Evolutionary conservation across 2,797 vertebrate species (phyloP), one percentile per base, ranked within the genome.

Genomic region (Mycteria americana): DNA sequence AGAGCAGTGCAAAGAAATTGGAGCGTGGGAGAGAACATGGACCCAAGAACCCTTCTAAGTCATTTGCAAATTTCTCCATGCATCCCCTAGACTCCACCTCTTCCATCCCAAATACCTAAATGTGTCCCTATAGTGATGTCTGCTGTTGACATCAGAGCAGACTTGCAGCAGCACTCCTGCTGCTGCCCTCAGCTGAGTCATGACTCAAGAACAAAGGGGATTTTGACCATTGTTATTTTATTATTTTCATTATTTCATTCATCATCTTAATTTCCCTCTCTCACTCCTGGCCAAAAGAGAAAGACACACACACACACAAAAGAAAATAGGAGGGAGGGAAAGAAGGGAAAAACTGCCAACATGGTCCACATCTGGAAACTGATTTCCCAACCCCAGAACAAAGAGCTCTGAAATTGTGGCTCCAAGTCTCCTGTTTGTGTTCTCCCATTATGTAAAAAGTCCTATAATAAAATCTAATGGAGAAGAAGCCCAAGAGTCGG

Each of bases 211-310:
- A 96, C 94, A 97, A 97, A 97, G 75, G 56, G 79, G 70, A 97
- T 94, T 95, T 95, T 96, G 84, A 94, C 91, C 95, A 94, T 90
- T 97, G 94, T 95, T 97, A 91, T 94, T 96, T 95, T 96, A 94
- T 97, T 97, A 96, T 97, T 96, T 97, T 97, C 94, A 95, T 97
- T 96, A 97, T 97, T 97, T 96, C 94, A 97, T 97, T 97, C 97
- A 97, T 97, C 93, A 92, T 96, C 91, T 80, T 97, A 94, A 96
- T 96, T 96, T 93, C 51, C 70, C 79, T 75, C 90, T 95, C 94
- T 95, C 93, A 90, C 90, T 87, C 83, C 76, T 74, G 87, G 81
- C 90, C 93, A 97, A 83, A 88, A 89, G 85, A 80, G 85, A 96
- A 87, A 89, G 92, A 94, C 86, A 88, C 3, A 81, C 45, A 78